phyloP scores from a whole-genome alignment of 1,140 invertebrate species.

The Nymphalis io region DNA sequence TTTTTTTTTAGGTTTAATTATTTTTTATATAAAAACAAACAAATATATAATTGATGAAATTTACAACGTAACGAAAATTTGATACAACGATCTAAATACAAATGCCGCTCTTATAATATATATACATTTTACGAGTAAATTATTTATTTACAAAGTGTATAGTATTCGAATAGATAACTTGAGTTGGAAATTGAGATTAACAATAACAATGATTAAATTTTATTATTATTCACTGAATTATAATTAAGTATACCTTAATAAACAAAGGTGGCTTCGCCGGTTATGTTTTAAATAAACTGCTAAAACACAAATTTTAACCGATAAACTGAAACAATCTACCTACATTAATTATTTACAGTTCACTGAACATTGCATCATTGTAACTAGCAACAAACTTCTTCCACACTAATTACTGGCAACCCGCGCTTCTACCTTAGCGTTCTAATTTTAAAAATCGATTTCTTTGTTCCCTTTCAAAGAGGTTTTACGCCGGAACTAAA shows the following conservation, averaged over 20 bases:
- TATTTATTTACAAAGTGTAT: slow-evolving; percentile 1
- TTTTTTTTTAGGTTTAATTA: too few species aligned
- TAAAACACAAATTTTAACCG: slow-evolving; percentile 39
- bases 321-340: slow-evolving; percentile 48
- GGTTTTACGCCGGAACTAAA: slow-evolving; percentile 55
- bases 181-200: neutral
- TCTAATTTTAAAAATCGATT: slow-evolving; percentile 53
- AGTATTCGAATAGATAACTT: slow-evolving; percentile 3
- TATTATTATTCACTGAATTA: neutral
- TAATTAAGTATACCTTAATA: neutral
- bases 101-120: slow-evolving; percentile 21
- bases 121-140: slow-evolving; percentile 3
- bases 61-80: slow-evolving; percentile 7
- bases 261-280: slow-evolving; percentile 10
- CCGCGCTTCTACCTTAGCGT: slow-evolving; percentile 40
- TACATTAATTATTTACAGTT: slow-evolving; percentile 60
- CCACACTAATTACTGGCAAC: slow-evolving; percentile 44
- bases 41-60: neutral
- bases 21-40: neutral
- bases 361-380: slow-evolving; percentile 50
- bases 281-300: slow-evolving; percentile 11
- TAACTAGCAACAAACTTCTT: slow-evolving; percentile 43
- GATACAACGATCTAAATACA: slow-evolving; percentile 18
- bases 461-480: slow-evolving; percentile 11
- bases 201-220: neutral